Percentiles rank a stretch among this genome's conserved stretches.
phyloP scores from a whole-genome alignment of 2,797 vertebrate species.

The Enteromius treurensis region DNA sequence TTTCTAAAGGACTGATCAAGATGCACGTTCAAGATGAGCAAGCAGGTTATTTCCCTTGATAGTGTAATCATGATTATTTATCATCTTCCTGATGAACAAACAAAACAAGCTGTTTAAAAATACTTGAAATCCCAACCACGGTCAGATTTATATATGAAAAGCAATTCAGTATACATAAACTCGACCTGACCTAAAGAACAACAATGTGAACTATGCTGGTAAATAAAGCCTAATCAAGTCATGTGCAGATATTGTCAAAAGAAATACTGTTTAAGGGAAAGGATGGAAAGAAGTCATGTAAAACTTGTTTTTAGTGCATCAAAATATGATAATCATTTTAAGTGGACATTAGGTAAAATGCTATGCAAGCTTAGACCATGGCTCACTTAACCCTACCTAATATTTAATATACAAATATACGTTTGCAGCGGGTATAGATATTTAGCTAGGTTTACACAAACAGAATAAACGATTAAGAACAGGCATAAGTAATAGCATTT shows the following conservation, averaged over 20 bases:
- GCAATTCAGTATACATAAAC: neutral
- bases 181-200: neutral
- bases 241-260: neutral
- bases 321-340: neutral
- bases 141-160: neutral
- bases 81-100: neutral
- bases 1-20: conserved; percentile 25
- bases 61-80: conserved; percentile 7
- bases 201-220: neutral
- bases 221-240: neutral
- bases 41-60: conserved; percentile 1
- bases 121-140: neutral
- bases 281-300: neutral
- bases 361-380: neutral
- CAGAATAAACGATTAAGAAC: neutral
- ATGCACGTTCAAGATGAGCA: conserved; percentile 2
- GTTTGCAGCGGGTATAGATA: neutral
- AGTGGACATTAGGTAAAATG: neutral
- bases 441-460: neutral
- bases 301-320: neutral
- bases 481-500: neutral
- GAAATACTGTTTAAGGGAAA: neutral
- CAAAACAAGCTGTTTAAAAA: neutral
- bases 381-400: neutral
- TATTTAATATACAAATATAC: neutral